Evolutionary conservation across 2,113 vertebrate species (phyloP), one percentile per base, ranked within the genome.

Genomic region (Centropus bengalensis): DNA sequence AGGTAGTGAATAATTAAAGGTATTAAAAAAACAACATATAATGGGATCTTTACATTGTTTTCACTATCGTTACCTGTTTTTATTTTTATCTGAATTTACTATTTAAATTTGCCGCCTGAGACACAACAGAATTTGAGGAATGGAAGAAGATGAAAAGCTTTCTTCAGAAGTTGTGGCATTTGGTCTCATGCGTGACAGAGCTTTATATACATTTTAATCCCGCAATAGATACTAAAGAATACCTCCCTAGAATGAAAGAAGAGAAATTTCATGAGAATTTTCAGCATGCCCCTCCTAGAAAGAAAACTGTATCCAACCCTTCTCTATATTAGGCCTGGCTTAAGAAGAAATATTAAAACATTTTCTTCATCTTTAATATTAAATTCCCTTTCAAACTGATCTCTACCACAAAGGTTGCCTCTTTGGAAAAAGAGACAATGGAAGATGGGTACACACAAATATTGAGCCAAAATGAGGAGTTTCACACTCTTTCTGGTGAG

Each of bases 101-200:
- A 81, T 24, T 91, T 67, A 52, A 86, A 60, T 45, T 55, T 59
- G 7, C 33, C 71, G 28, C 12, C 8, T 64, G 33, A 75, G 44
- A 36, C 38, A 52, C 3, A 55, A 71, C 15, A 32, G 17, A 56
- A 63, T 60, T 36, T 24, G 18, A 52, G 23, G 36, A 55, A 75
- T 11, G 18, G 33, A 75, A 77, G 30, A 56, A 36, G 24, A 64
- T 4, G 7, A 69, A 88, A 93, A 80, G 19, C 22, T 71, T 14
- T 67, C 44, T 17, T 78, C 28, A 40, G 24, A 81, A 42, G 28
- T 1, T 70, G 27, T 23, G 63, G 19, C 28, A 20, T 63, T 83
- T 36, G 30, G 20, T 42, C 42, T 56, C 40, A 16, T 0, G 4
- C 38, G 9, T 27, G 27, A 44, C 42, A 42, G 38, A 0, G 3